Evolutionary conservation across 2,888 invertebrate species (phyloP).

Genomic region (Pimpla rufipes): DNA sequence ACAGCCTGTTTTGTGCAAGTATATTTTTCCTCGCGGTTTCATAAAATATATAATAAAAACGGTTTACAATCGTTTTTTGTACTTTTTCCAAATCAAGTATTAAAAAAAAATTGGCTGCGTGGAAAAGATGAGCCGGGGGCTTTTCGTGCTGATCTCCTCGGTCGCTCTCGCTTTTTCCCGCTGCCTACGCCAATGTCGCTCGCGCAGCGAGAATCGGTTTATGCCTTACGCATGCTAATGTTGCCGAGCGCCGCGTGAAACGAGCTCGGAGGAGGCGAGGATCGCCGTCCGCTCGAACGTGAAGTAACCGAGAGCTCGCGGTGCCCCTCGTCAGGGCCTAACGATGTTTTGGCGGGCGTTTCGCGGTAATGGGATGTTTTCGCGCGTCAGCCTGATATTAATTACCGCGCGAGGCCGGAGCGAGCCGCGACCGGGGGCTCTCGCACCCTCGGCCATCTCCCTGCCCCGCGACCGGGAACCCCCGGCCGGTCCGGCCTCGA

Average conservation of each 20-base stretch:
- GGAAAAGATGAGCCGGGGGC: neutral
- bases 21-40: no score
- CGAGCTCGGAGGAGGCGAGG: neutral
- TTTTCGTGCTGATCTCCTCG: neutral
- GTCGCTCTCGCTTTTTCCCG: neutral
- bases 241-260: constrained; percentile 10
- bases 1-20: no score
- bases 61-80: no score
- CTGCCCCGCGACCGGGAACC: constrained; percentile 11
- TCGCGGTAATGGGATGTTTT: constrained; percentile 71
- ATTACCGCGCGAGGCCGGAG: constrained; percentile 56
- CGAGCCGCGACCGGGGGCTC: neutral
- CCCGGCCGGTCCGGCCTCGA: neutral
- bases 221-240: constrained; percentile 49
- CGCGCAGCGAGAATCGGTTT: constrained; percentile 29
- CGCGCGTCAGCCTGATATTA: constrained; percentile 70
- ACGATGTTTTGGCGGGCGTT: constrained; percentile 71
- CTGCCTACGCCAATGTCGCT: neutral
- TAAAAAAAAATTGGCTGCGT: neutral
- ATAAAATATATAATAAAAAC: no score
- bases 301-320: constrained; percentile 27
- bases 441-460: constrained; percentile 8
- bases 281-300: constrained; percentile 27
- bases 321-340: constrained; percentile 64
- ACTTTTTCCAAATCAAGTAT: no score